Conservation (phyloP, 2,888 invertebrate genomes). For the Adela reaumurella region DNA sequence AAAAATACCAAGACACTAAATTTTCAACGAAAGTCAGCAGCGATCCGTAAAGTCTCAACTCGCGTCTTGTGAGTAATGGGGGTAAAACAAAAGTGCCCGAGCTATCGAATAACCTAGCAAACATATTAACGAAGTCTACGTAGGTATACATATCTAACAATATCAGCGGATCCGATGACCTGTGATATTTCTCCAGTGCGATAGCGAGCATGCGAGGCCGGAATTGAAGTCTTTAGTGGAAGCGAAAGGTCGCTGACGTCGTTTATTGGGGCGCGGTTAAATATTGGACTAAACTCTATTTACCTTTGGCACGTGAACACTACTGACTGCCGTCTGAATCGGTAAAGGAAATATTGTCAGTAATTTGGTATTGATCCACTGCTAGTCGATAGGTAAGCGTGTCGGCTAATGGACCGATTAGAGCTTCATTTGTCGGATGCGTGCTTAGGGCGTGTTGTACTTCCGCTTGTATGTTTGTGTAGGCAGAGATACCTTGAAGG, state of each 20-base stretch:
- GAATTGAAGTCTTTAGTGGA: not conserved
- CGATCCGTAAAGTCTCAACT: too few species aligned
- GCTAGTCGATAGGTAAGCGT: not conserved
- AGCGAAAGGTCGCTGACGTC: not conserved
- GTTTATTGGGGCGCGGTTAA: not conserved
- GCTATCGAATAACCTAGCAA: too few species aligned
- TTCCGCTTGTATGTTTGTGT: too few species aligned
- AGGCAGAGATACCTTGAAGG: too few species aligned
- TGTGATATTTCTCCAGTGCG: not conserved
- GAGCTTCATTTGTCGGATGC: not conserved
- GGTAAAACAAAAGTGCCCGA: too few species aligned
- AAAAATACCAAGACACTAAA: too few species aligned
- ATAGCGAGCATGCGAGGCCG: not conserved
- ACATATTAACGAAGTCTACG: too few species aligned
- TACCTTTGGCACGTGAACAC: not conserved
- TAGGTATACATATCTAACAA: too few species aligned
- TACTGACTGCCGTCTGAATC: too few species aligned
- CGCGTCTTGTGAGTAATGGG: too few species aligned
- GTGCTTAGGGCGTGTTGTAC: too few species aligned
- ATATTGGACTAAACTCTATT: not conserved
- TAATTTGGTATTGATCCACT: not conserved
- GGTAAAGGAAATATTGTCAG: slow-evolving; percentile 4
- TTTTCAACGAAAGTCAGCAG: too few species aligned
- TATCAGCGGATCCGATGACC: not conserved
- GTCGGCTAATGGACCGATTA: not conserved